Base-by-base conservation (phyloP, 1,140 invertebrate species). In the Scaptomyza hsui region DNA sequence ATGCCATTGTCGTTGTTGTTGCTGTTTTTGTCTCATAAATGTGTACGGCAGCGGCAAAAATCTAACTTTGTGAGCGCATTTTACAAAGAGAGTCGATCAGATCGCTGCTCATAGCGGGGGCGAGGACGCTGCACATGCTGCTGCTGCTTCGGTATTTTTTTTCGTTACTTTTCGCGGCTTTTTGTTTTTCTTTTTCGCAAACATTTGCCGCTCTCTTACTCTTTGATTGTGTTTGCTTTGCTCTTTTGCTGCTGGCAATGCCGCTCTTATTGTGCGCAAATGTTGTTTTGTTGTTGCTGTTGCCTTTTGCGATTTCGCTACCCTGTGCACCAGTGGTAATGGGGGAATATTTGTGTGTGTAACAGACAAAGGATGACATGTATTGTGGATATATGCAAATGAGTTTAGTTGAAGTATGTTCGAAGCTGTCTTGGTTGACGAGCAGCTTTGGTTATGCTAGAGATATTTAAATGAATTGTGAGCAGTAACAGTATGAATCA, bases 1-100 rank as follows among this genome's bases (percentile, higher is more conserved):
- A 81, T 81, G 75, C 72, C 75, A 70, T 75, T 64, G 67, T 49
- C 16, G 64, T 72, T 45, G 42, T 29, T 64, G 61, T 55, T 65
- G 60, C 65, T 75, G 74, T 78, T 77, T 56, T 70, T 88, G 81
- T 86, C 70, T 88, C 82, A 86, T 86, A 88, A 74, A 74, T 61
- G 64, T 68, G 56, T 26, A 41, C 52, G 52, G 45, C 68, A 44
- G 45, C 52, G 26, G 55, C 69, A 68, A 86, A 86, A 82, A 85
- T 85, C 81, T 85, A 85, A 85, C 86, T 85, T 81, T 16, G 73
- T 56, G 81, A 85, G 82, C 82, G 78, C 74, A 88, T 77, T 79
- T 80, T 73, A 78, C 61, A 65, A 68, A 85, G 64, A 69, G 82
- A 81, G 74, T 42, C 45, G 45, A 57, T 61, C 60, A 9, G 26